A percentile compares a stretch with the other conserved stretches of the same genome.
Evolutionary conservation across 2,888 invertebrate species (phyloP).

Genomic region (Nudaria mundana): DNA sequence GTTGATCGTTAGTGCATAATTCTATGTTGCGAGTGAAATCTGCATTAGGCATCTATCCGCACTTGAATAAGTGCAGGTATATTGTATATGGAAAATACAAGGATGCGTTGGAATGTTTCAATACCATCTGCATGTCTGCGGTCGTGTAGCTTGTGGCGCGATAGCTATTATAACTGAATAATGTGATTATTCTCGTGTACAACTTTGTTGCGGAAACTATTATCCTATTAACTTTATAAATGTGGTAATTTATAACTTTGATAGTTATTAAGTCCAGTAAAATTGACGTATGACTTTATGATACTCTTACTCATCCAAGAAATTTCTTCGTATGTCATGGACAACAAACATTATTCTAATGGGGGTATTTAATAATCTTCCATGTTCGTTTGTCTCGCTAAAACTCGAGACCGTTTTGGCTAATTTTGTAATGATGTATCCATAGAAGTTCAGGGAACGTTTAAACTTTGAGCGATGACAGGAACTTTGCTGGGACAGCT

Average conservation of each 20-base stretch:
- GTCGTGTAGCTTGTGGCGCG: conserved; percentile 37
- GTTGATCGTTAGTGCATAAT: conserved; percentile 65
- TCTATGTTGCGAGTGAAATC: conserved; percentile 68
- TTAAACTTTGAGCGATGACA: too few species aligned
- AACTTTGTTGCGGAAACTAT: conserved; percentile 12
- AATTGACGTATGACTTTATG: too few species aligned
- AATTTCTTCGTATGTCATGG: too few species aligned
- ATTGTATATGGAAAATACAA: conserved; percentile 54
- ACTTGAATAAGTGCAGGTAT: conserved; percentile 44
- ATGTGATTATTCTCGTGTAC: conserved; percentile 21
- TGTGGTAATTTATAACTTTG: too few species aligned
- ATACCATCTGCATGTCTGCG: conserved; percentile 39
- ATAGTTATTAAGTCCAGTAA: too few species aligned
- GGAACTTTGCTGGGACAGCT: too few species aligned
- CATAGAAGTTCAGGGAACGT: too few species aligned
- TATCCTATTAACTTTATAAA: not conserved
- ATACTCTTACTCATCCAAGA: too few species aligned
- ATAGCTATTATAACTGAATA: conserved; percentile 22
- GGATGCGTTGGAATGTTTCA: conserved; percentile 47
- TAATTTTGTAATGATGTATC: not conserved
- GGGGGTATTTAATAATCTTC: too few species aligned
- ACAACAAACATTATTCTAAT: too few species aligned
- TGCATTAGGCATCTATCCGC: conserved; percentile 53
- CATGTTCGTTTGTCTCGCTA: too few species aligned
- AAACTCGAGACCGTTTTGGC: too few species aligned